Evolutionary conservation across 2,888 invertebrate genomes (phyloP).

Genomic region (Thecophora atra): DNA sequence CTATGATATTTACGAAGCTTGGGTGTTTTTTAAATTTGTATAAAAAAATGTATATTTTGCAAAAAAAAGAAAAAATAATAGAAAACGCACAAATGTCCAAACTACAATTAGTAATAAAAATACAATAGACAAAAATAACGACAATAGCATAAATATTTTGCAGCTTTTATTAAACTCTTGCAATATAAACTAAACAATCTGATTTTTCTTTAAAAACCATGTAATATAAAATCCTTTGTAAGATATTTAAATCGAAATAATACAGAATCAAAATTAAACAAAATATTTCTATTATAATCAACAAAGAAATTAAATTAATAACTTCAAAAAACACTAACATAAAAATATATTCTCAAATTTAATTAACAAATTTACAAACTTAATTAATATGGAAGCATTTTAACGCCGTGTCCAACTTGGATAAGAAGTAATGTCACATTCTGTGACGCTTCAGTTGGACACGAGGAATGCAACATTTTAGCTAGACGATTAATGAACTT

Average conservation of each 20-base stretch:
- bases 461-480: constrained; percentile 13
- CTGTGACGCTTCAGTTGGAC: not conserved
- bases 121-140: not conserved
- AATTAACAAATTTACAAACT: not conserved
- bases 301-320: not conserved
- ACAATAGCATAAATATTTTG: not conserved
- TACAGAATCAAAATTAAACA: not conserved
- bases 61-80: not conserved
- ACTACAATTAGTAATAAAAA: constrained; percentile 1
- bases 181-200: not conserved
- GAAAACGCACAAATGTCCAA: constrained; percentile 33
- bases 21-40: not conserved
- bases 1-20: not conserved
- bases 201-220: not conserved
- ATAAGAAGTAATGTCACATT: not conserved
- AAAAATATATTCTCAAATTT: not conserved
- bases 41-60: not conserved
- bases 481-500: constrained; percentile 20
- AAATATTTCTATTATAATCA: not conserved
- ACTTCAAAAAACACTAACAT: not conserved
- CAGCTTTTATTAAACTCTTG: not conserved
- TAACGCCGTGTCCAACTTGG: not conserved
- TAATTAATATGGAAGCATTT: not conserved
- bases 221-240: not conserved
- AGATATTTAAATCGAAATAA: not conserved